Evolutionary conservation across 2,797 vertebrate species (phyloP).

Genomic region (Silurus lanzhouensis): DNA sequence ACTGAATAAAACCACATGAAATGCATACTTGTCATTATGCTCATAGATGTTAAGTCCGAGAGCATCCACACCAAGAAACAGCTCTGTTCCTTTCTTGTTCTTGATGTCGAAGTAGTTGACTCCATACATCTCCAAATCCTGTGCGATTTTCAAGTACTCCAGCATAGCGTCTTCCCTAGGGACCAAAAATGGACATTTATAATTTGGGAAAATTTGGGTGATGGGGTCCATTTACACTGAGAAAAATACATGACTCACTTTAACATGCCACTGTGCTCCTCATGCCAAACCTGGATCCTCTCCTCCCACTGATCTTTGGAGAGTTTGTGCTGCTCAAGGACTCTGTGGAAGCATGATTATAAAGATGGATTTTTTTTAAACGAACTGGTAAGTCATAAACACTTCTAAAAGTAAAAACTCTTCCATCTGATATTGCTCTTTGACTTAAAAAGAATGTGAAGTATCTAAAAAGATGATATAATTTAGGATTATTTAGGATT

Average conservation of each 20-base stretch:
- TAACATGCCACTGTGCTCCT: conserved; percentile 88
- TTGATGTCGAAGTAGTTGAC: conserved; percentile 98
- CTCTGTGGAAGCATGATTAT: conserved; percentile 70
- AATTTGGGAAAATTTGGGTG: no score
- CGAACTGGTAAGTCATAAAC: background rate
- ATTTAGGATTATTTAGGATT: no score
- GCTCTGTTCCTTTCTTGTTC: conserved; percentile 94
- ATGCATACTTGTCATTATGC: conserved; percentile 85
- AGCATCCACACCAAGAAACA: conserved; percentile 93
- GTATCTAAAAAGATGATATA: background rate
- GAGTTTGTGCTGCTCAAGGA: conserved; percentile 96
- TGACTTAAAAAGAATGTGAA: background rate
- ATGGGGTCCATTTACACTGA: background rate
- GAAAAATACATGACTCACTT: conserved; percentile 78
- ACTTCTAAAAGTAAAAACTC: background rate
- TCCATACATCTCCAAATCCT: conserved; percentile 98
- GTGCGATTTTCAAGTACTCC: conserved; percentile 96
- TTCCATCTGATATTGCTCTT: background rate
- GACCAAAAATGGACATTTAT: conserved; percentile 6
- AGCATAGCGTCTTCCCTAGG: conserved; percentile 88
- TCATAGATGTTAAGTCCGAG: conserved; percentile 96
- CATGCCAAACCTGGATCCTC: conserved; percentile 92
- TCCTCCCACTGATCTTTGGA: conserved; percentile 95
- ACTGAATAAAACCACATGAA: background rate
- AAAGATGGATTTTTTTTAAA: conserved; percentile 5